A percentile compares a stretch with the other conserved stretches of the same genome.
Evolutionary conservation across 2,113 vertebrate species (phyloP).

Genomic region (Oryzias celebensis): DNA sequence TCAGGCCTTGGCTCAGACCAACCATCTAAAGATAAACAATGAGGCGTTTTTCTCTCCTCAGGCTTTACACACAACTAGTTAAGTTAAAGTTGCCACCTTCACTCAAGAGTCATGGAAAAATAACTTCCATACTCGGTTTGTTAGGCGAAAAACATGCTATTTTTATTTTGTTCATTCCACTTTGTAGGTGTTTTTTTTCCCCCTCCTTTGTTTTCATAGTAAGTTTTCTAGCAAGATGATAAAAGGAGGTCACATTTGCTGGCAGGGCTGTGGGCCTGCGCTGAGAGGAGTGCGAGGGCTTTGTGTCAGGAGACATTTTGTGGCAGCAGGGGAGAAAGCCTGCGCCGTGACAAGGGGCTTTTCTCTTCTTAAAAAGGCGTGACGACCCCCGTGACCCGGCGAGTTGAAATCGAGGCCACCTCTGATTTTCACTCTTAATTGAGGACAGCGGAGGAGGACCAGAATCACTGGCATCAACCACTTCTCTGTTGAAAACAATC

Average conservation of each 20-base stretch:
- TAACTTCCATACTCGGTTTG: conserved; percentile 42
- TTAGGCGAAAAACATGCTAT: conserved; percentile 50
- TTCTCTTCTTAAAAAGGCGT: conserved; percentile 65
- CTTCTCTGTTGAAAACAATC: conserved; percentile 6
- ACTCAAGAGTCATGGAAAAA: conserved; percentile 10
- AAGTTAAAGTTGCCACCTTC: conserved; percentile 67
- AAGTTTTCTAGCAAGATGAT: conserved; percentile 15
- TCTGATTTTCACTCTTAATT: conserved; percentile 20
- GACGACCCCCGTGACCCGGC: conserved; percentile 61
- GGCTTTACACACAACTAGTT: conserved; percentile 54
- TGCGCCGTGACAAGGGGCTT: conserved; percentile 50
- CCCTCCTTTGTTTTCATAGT: conserved; percentile 41
- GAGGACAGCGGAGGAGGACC: neutral
- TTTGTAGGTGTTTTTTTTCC: conserved; percentile 46
- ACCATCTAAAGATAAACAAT: conserved; percentile 61
- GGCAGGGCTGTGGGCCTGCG: conserved; percentile 49
- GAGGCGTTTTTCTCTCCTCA: conserved; percentile 55
- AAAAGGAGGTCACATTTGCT: conserved; percentile 67
- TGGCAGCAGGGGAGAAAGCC: conserved; percentile 58
- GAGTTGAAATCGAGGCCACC: conserved; percentile 73
- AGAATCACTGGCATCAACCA: conserved; percentile 8
- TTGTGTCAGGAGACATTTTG: conserved; percentile 72
- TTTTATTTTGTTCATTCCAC: conserved; percentile 58
- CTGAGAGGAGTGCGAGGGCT: conserved; percentile 51
- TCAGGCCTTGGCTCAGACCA: conserved; percentile 49